Base-by-base conservation (phyloP, 2,797 vertebrate species). In the Carduelis carduelis region DNA sequence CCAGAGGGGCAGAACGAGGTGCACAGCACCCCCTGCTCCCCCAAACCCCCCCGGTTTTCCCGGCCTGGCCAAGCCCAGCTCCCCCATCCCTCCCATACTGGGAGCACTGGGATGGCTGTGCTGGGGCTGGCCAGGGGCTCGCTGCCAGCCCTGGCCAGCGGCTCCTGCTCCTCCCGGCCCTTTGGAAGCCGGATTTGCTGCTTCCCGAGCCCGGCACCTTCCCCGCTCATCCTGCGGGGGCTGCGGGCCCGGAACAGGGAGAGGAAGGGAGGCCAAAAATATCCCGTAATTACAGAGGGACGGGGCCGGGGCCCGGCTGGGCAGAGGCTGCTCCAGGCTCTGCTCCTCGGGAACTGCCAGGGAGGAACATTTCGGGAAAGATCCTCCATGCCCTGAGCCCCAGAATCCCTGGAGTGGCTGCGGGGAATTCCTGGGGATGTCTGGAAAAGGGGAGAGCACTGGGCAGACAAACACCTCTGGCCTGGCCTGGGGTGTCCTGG, bases 251-350 rank as follows among this genome's bases (percentile, higher is more conserved):
- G 96, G 97, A 98, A 98, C 97, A 97, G 98, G 86, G 94, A 96
- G 95, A 97, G 98, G 98, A 98, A 97, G 97, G 97, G 95, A 95
- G 82, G 74, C 93, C 98, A 97, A 97, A 98, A 98, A 98, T 98
- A 98, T 80, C 95, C 50, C 60, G 8, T 98, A 98, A 98, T 98
- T 98, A 98, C 97, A 98, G 97, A 97, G 97, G 97, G 97, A 92
- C 84, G 65, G 80, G 93, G 86, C 76, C 57, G 94, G 94, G 93
- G 97, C 93, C 91, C 92, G 93, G 89, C 88, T 52, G 64, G 55
- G n/a, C 32, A 8, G 41, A 16, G 65, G 81, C 52, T 37, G 89
- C 94, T 86, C 81, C 65, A 9, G 49, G 69, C 92, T 82, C 46
- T 41, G 49, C 11, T 74, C 80, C 78, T 43, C 3, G 3, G 22